Conservation (phyloP, 1,140 invertebrate species). For the Caerostris darwini region DNA sequence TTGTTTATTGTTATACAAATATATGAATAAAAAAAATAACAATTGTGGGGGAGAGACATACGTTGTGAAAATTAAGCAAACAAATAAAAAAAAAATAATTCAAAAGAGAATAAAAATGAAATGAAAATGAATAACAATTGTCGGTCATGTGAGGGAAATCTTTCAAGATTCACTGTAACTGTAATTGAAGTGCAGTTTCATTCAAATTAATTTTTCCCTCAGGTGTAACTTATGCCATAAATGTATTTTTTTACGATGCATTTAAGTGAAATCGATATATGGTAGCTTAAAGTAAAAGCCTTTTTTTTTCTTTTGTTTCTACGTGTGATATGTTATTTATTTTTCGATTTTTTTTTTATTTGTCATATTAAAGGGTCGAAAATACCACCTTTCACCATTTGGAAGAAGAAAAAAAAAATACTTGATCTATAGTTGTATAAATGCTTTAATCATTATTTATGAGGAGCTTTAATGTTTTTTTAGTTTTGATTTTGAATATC, state of each 20-base stretch:
- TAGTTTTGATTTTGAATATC: neutral
- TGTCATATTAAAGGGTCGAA: neutral
- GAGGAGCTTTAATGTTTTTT: neutral
- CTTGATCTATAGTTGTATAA: neutral
- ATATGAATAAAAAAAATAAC: constrained; percentile 21
- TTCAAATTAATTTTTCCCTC: constrained; percentile 67
- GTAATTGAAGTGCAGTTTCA: constrained; percentile 71
- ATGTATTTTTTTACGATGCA: constrained; percentile 36
- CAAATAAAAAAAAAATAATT: neutral
- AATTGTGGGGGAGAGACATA: constrained; percentile 2
- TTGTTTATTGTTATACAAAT: constrained; percentile 50
- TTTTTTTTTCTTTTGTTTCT: neutral
- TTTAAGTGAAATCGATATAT: constrained; percentile 54
- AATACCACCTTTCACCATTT: constrained; percentile 5
- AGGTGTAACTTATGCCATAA: constrained; percentile 65
- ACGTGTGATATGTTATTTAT: constrained; percentile 45
- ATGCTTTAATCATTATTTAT: neutral
- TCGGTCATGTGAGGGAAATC: constrained; percentile 58
- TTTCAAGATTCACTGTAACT: constrained; percentile 54
- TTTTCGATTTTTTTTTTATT: constrained; percentile 30
- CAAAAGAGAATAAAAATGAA: constrained; percentile 47
- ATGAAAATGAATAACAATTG: constrained; percentile 69
- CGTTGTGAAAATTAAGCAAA: neutral
- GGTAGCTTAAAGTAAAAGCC: neutral
- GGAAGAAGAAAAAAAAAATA: neutral